These are phyloP conservation scores for Cygnus olor DNA, from an alignment of 2,797 vertebrate species.

Conservation along the genomic window DNA sequence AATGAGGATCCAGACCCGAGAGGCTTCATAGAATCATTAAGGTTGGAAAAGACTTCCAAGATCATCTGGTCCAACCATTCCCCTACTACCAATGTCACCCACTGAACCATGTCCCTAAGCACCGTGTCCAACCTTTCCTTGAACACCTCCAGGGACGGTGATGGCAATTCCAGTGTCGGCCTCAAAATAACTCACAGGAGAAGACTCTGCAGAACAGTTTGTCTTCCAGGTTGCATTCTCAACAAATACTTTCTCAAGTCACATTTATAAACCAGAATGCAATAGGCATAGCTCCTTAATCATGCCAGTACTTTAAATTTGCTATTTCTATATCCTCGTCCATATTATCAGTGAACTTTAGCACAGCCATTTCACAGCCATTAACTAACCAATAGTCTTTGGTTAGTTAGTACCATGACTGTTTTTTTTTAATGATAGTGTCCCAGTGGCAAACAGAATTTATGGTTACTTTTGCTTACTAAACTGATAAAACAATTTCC, in stretches of 20 bases:
- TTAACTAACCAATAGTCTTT: not conserved
- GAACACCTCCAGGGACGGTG: too few species aligned
- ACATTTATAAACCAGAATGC: not conserved
- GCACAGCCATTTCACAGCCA: not conserved
- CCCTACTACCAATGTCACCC: too few species aligned
- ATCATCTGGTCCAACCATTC: too few species aligned
- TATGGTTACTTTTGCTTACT: not conserved
- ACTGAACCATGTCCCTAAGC: too few species aligned
- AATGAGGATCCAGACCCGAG: not conserved
- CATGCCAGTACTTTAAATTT: not conserved
- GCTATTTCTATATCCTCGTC: not conserved
- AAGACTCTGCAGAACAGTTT: not conserved
- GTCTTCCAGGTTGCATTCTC: not conserved
- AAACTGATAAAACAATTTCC: not conserved
- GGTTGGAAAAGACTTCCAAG: too few species aligned
- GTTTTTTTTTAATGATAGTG: fast-evolving
- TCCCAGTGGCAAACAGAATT: not conserved
- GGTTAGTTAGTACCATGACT: not conserved
- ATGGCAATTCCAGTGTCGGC: not conserved
- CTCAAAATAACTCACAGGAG: not conserved
- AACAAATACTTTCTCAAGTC: not conserved
- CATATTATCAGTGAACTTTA: not conserved
- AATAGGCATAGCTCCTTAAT: not conserved
- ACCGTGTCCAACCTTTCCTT: too few species aligned
- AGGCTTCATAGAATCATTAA: not conserved